Conservation (phyloP, 2,113 vertebrate species). For the Etheostoma cragini region DNA sequence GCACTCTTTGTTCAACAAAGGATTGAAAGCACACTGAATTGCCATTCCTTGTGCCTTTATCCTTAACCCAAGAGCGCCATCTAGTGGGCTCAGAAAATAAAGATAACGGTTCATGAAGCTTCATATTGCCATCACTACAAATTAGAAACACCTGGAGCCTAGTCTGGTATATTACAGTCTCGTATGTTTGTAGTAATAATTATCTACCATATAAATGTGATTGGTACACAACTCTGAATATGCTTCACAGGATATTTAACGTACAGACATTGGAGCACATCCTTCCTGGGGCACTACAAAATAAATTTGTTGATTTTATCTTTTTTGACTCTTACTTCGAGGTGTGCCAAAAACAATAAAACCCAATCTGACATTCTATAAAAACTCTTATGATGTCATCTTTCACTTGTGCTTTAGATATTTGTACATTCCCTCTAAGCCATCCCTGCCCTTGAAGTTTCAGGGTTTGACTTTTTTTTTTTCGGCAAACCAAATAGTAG, state of each 20-base stretch:
- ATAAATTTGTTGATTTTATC: constrained; percentile 42
- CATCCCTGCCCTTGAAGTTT: constrained; percentile 43
- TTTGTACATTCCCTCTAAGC: constrained; percentile 36
- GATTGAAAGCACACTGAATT: no score
- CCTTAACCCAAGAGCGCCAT: no score
- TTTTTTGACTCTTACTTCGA: constrained; percentile 52
- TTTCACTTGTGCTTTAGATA: constrained; percentile 52
- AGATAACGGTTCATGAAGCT: no score
- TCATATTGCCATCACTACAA: no score
- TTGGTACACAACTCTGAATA: constrained; percentile 8
- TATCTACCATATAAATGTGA: not conserved
- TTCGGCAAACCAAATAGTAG: not conserved
- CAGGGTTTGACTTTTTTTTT: constrained; percentile 9
- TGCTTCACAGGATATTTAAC: constrained; percentile 15
- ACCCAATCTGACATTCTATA: constrained; percentile 27
- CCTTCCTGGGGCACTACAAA: constrained; percentile 22
- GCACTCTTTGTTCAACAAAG: no score
- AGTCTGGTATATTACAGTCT: not conserved
- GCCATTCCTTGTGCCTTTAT: no score
- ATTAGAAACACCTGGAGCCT: not conserved
- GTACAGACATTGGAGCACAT: constrained; percentile 4
- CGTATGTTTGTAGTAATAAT: not conserved
- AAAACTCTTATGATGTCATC: constrained; percentile 36
- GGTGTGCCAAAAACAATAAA: constrained; percentile 55
- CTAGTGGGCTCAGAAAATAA: no score